Evolutionary conservation across 2,113 vertebrate species (phyloP), one percentile per base, ranked within the genome.

Genomic region (Phaethon lepturus): DNA sequence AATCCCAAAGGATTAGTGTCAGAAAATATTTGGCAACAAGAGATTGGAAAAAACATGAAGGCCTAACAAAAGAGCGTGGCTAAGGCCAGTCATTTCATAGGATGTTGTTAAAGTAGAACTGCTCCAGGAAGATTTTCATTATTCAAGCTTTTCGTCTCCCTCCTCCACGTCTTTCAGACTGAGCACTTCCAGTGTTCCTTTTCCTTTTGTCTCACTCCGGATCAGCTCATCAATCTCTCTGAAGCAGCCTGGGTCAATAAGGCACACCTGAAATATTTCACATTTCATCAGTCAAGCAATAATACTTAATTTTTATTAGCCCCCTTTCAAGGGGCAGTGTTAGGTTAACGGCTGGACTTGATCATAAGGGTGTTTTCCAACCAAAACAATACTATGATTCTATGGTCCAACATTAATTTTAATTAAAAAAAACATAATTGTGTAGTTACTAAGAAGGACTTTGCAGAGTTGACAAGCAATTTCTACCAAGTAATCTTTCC

Each of bases 141-240:
- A 99, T 89, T 99, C 99, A 4, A 99, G 95, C 33, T 98, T 99
- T 97, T 99, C 99, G 11, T 99, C 99, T 75, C 99, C 99, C 97
- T 99, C 99, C 95, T 99, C 99, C 95, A 99, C 99, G 1, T 99
- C 99, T 93, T 99, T 99, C 97, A 99, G 97, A 59, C 94, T 99
- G 91, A 99, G 98, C 24, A 99, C 99, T 96, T 99, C 99, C 97
- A 99, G 97, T 0, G 98, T 98, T 24, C 99, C 99, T 63, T 97
- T 98, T 77, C 99, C 99, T 97, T 98, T 99, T 0, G 99, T 99
- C 98, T 99, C 99, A 5, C 99, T 99, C 82, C 99, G 98, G 79
- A 99, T 99, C 94, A 99, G 97, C 97, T 99, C 99, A n/a, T 99
- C 99, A 2, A 99, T 99, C 97, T 99, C 99, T 73, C 99, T 98